Evolutionary conservation across 2,113 vertebrate genomes (phyloP).

Genomic region (Indri indri): DNA sequence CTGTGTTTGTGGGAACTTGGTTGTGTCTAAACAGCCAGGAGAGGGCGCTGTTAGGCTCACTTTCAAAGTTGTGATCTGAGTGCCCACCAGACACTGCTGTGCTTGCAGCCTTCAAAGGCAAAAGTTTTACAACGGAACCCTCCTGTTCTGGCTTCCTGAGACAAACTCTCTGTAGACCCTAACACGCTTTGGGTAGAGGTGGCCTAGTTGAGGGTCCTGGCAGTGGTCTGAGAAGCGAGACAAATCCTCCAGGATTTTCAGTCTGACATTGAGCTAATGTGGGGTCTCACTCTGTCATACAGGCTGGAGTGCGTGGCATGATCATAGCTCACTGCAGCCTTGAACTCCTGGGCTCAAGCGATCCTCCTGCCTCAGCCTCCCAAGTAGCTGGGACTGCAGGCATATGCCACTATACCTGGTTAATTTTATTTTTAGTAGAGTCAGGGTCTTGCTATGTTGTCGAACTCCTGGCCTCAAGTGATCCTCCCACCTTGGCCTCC

Average conservation of each 20-base stretch:
- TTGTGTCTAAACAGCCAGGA: slow-evolving; percentile 50
- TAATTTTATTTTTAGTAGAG: too few species aligned
- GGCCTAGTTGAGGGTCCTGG: background rate
- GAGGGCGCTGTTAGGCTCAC: slow-evolving; percentile 54
- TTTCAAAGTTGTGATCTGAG: background rate
- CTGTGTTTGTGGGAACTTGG: background rate
- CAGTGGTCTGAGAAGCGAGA: background rate
- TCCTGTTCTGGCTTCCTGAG: background rate
- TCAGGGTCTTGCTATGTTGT: too few species aligned
- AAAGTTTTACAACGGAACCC: background rate
- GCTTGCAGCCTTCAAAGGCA: background rate
- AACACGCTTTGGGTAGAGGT: background rate
- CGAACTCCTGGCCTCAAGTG: too few species aligned
- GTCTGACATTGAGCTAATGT: background rate
- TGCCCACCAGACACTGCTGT: background rate
- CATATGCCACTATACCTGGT: too few species aligned
- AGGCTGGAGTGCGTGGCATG: too few species aligned
- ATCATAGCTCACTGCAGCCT: too few species aligned
- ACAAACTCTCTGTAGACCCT: background rate
- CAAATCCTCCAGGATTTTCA: background rate
- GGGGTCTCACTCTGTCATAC: too few species aligned
- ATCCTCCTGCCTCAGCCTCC: too few species aligned
- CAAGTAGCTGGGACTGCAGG: too few species aligned
- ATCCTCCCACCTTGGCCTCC: too few species aligned
- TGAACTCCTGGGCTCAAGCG: too few species aligned